Base-by-base conservation (phyloP, 2,888 invertebrate species). In the Rutpela maculata region DNA sequence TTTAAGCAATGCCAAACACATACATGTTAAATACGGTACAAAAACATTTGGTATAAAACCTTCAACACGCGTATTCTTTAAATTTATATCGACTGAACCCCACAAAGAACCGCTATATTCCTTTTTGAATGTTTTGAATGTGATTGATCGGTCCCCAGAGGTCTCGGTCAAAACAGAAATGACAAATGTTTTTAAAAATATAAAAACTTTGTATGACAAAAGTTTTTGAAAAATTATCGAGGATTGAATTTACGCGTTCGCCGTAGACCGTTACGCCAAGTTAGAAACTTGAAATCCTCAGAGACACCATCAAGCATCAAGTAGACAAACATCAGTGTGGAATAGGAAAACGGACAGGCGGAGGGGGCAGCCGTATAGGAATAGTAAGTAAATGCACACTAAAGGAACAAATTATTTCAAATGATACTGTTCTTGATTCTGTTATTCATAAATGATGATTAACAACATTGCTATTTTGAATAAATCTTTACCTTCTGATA, bases 221-320 rank as follows among this genome's bases (percentile, higher is more conserved):
- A 87, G 86, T 88, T 88, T 83, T 85, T 88, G 87, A 88, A 88
- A 88, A 88, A 89, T 88, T 89, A 88, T 87, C 82, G 86, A 76
- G 86, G 88, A 88, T 88, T 88, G 88, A 88, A 88, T 88, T 88
- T 87, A 85, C 85, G 76, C 78, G 76, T 79, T 81, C 74, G 78
- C 78, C 79, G 81, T 80, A 79, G 84, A 75, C 82, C 84, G 88
- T 86, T 86, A 87, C 55, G 22, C 22, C n/a, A 18, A 86, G 87
- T 86, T 85, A 83, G 84, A 88, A 88, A 88, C 83, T 88, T 86
- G 81, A 78, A 79, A 83, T 85, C 88, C 88, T 80, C 75, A 78
- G 88, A 88, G 88, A 88, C 78, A 83, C 68, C 79, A 80, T 80
- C 81, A 79, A 68, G 82, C 88, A 88, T 87, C 87, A 86, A 87